phyloP scores from a whole-genome alignment of 1,140 invertebrate genomes.

The Zophobas atratus region DNA sequence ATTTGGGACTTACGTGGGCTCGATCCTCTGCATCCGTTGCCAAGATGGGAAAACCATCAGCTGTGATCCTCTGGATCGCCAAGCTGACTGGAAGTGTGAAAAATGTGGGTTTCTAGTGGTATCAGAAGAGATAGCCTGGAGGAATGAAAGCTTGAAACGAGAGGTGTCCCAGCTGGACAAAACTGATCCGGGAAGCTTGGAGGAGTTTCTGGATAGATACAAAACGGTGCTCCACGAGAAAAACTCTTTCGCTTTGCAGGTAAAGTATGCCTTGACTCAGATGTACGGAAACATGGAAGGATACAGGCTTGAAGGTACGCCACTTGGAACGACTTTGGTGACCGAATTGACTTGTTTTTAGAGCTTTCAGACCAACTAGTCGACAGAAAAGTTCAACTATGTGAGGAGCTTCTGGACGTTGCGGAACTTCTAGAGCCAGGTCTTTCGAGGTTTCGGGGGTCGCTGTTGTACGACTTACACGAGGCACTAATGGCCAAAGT shows the following conservation, averaged over 20 bases:
- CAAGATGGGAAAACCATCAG: conserved; percentile 71
- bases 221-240: conserved; percentile 73
- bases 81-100: conserved; percentile 75
- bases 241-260: conserved; percentile 76
- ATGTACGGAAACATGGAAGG: conserved; percentile 76
- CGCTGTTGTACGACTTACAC: conserved; percentile 77
- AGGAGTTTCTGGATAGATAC: conserved; percentile 76
- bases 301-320: conserved; percentile 54
- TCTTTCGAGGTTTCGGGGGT: conserved; percentile 74
- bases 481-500: conserved; percentile 72
- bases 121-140: conserved; percentile 72
- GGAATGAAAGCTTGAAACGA: conserved; percentile 73
- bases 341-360: conserved; percentile 62
- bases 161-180: conserved; percentile 73
- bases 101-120: conserved; percentile 71
- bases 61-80: conserved; percentile 73
- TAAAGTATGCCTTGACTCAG: conserved; percentile 76
- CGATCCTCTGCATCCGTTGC: conserved; percentile 75
- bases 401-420: conserved; percentile 76
- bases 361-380: conserved; percentile 74
- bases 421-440: conserved; percentile 77
- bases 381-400: conserved; percentile 76
- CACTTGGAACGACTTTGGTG: background rate
- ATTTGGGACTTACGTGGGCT: conserved; percentile 73
- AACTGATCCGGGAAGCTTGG: conserved; percentile 70